Percentiles rank a stretch among this genome's conserved stretches.
Evolutionary conservation across 2,888 invertebrate species (phyloP).

Genomic region (Agrotis exclamationis): DNA sequence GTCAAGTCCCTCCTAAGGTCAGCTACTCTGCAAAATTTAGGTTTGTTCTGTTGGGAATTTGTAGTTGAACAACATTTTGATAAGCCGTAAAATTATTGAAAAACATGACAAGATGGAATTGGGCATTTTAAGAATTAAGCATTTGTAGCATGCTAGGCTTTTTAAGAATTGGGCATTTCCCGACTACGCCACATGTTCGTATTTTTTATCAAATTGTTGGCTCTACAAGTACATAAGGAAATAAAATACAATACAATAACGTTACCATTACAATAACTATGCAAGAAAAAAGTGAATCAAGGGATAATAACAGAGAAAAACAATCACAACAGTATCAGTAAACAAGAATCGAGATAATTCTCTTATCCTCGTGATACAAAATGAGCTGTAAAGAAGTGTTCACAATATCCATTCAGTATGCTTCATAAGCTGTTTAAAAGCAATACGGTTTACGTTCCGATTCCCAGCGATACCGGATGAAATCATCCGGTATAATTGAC

Average conservation of each 20-base stretch:
- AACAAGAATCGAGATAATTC: not conserved
- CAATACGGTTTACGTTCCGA: constrained; percentile 59
- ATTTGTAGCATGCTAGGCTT: too few relatives aligned
- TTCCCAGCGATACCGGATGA: constrained; percentile 49
- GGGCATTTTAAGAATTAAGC: too few relatives aligned
- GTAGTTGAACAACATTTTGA: not conserved
- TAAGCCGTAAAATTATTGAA: not conserved
- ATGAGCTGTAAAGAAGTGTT: constrained; percentile 1
- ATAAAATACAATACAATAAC: too few relatives aligned
- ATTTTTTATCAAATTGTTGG: too few relatives aligned
- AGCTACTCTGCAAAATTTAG: constrained; percentile 25
- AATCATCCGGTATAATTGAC: constrained; percentile 74
- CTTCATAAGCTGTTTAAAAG: constrained; percentile 45
- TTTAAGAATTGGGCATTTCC: too few relatives aligned
- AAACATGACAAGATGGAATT: too few relatives aligned
- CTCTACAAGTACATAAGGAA: too few relatives aligned
- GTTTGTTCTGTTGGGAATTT: constrained; percentile 3
- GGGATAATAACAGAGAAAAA: not conserved
- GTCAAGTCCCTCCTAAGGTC: constrained; percentile 26
- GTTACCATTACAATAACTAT: too few relatives aligned
- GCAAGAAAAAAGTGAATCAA: not conserved
- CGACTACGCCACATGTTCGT: too few relatives aligned
- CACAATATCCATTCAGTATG: constrained; percentile 46
- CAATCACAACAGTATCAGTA: not conserved
- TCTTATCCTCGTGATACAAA: not conserved